Percentiles rank a stretch among this genome's conserved stretches.
Conservation (phyloP, 2,797 vertebrate species). For the Zonotrichia albicollis region DNA sequence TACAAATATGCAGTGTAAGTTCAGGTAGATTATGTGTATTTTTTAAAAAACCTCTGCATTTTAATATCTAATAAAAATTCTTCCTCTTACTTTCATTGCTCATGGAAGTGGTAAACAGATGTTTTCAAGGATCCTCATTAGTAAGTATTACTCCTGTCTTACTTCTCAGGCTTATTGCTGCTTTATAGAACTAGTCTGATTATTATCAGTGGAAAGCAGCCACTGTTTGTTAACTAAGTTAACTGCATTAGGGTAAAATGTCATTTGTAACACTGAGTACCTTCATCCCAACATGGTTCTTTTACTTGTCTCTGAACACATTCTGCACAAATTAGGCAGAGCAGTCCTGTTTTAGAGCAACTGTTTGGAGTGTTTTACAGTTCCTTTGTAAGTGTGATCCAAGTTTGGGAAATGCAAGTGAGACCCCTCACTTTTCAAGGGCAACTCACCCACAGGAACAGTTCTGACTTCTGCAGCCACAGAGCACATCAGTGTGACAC, state of each 20-base stretch:
- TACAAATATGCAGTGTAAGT: not conserved
- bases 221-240: not conserved
- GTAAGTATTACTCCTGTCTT: not conserved
- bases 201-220: not conserved
- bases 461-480: not conserved
- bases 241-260: not conserved
- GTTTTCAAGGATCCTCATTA: not conserved
- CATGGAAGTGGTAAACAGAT: not conserved
- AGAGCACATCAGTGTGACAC: not conserved
- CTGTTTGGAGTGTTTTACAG: not conserved
- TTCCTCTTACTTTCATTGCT: not conserved
- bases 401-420: not conserved
- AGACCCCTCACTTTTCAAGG: not conserved
- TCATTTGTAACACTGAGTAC: not conserved
- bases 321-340: not conserved
- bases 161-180: not conserved
- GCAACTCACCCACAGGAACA: slow-evolving; percentile 18
- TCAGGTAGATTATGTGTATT: not conserved
- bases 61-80: not conserved
- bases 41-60: not conserved
- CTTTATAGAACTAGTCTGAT: not conserved
- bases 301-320: not conserved
- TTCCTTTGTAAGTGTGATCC: not conserved
- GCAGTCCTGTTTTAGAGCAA: not conserved
- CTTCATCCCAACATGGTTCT: not conserved